A percentile compares a stretch with the other conserved stretches of the same genome.
Evolutionary conservation across 2,888 invertebrate species (phyloP).

Genomic region (Meloe dianella): DNA sequence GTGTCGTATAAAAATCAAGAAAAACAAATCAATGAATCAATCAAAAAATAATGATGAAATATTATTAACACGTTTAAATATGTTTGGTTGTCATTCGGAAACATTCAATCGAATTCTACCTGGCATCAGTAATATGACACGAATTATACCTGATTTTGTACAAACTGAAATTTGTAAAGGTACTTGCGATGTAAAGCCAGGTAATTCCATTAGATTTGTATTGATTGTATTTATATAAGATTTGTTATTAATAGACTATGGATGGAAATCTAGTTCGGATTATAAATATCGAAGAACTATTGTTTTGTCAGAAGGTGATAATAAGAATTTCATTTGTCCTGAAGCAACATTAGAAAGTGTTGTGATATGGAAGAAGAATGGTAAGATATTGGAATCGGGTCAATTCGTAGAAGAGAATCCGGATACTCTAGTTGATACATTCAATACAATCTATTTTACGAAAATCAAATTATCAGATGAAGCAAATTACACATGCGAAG

Average conservation of each 20-base stretch:
- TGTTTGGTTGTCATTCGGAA: conserved; percentile 60
- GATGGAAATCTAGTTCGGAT: conserved; percentile 56
- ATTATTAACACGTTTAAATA: conserved; percentile 45
- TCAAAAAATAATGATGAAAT: conserved; percentile 29
- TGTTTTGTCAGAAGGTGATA: conserved; percentile 63
- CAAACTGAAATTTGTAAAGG: conserved; percentile 56
- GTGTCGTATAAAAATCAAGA: conserved; percentile 61
- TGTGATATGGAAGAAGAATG: conserved; percentile 65
- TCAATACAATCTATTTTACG: conserved; percentile 64
- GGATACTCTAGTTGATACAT: conserved; percentile 63
- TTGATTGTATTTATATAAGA: too few relatives aligned
- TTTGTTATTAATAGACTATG: conserved; percentile 42
- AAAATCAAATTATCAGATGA: conserved; percentile 68
- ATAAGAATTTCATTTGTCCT: conserved; percentile 64
- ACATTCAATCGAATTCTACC: conserved; percentile 59
- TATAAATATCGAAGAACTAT: conserved; percentile 62
- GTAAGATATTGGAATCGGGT: conserved; percentile 59
- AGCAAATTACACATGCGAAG: conserved; percentile 73
- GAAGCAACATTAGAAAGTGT: conserved; percentile 62
- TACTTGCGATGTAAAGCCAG: conserved; percentile 56
- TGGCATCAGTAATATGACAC: conserved; percentile 59
- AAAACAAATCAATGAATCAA: conserved; percentile 20
- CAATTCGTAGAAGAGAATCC: conserved; percentile 57
- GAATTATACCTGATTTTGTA: conserved; percentile 62
- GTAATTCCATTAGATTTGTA: too few relatives aligned